phyloP scores from a whole-genome alignment of 2,113 vertebrate genomes.

The Heteronetta atricapilla region DNA sequence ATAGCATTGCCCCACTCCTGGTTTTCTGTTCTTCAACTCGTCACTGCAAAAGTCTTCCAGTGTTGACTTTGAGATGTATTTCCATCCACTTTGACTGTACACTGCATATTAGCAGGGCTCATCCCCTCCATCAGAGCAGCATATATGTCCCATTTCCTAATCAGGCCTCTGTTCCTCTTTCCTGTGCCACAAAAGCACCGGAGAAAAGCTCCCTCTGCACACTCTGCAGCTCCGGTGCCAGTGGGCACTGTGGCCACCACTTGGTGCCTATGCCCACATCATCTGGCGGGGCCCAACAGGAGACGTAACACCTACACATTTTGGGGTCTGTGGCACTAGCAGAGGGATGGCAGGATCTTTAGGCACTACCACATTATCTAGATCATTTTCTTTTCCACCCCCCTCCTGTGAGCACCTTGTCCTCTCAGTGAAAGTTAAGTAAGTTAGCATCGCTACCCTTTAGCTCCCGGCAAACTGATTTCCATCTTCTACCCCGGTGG shows the following conservation, averaged over 20 bases:
- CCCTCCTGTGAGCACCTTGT: neutral
- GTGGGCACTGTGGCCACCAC: fast-evolving
- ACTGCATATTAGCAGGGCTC: neutral
- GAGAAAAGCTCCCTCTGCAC: neutral
- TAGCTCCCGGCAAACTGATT: neutral
- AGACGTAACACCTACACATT: neutral
- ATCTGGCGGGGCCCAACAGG: neutral
- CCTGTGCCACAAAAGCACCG: neutral
- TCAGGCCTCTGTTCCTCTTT: neutral
- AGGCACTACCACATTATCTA: neutral
- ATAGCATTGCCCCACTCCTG: neutral
- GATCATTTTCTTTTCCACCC: neutral
- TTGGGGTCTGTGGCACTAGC: fast-evolving
- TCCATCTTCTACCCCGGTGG: neutral
- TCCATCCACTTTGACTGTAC: neutral
- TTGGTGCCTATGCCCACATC: neutral
- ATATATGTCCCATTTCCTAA: neutral
- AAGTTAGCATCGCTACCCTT: neutral
- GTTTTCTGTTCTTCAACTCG: neutral
- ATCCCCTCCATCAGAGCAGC: neutral
- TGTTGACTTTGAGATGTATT: neutral
- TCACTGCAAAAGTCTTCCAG: neutral
- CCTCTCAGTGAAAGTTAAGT: neutral
- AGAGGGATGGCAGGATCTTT: neutral
- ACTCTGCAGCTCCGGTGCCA: fast-evolving